Conservation (phyloP, 1,140 invertebrate genomes). For the Drosophila pachea region DNA sequence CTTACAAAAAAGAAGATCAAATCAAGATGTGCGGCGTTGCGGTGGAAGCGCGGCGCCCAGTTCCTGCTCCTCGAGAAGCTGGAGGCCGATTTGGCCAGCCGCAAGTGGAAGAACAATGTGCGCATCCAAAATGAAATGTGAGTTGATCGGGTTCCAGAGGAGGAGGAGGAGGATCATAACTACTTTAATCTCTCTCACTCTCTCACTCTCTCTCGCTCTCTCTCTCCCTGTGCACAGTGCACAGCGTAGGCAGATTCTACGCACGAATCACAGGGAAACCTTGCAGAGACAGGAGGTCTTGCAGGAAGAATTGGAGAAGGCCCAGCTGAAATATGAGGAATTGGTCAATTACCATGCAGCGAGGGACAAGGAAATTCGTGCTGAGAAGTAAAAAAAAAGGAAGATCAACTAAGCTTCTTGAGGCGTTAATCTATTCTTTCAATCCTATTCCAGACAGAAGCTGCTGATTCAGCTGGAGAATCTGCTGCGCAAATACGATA, state of each 20-base stretch:
- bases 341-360: conserved; percentile 26
- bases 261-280: conserved; percentile 38
- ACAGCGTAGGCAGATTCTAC: conserved; percentile 40
- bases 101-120: conserved; percentile 64
- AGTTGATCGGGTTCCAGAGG: not conserved
- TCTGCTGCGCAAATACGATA: conserved; percentile 46
- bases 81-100: conserved; percentile 54
- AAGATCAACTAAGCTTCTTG: not conserved
- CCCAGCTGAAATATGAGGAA: conserved; percentile 22
- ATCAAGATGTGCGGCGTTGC: conserved; percentile 19
- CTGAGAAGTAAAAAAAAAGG: conserved; percentile 45
- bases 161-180: not conserved
- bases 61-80: conserved; percentile 39
- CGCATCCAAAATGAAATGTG: conserved; percentile 66
- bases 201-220: not conserved
- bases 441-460: conserved; percentile 40
- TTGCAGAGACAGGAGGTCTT: conserved; percentile 50
- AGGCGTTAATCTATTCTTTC: not conserved
- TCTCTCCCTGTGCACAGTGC: conserved; percentile 18
- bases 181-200: not conserved
- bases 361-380: conserved; percentile 40
- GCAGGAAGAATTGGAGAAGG: conserved; percentile 40
- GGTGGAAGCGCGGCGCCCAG: conserved; percentile 52
- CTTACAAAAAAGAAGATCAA: conserved; percentile 19
- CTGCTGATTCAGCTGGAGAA: conserved; percentile 47